Evolutionary conservation across 1,140 invertebrate species (phyloP).

Genomic region (Pseudomyrmex pallidus): DNA sequence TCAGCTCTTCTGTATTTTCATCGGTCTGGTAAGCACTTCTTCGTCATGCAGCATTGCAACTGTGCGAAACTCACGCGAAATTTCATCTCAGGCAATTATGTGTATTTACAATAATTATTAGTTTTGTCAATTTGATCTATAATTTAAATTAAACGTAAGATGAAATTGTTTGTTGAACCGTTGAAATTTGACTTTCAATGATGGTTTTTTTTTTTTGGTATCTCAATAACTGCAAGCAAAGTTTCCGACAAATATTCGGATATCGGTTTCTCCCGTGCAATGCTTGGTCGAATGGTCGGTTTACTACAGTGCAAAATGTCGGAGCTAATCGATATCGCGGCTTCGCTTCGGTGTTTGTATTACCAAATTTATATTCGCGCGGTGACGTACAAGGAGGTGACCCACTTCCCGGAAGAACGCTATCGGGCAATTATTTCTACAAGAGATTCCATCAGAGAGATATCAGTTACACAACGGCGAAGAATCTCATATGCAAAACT

Average conservation of each 20-base stretch:
- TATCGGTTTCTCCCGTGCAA: constrained; percentile 15
- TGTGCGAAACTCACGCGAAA: no score
- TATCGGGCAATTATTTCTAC: constrained; percentile 49
- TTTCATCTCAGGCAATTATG: no score
- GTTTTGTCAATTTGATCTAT: background rate
- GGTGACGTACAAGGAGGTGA: constrained; percentile 45
- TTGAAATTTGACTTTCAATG: background rate
- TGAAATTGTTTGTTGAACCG: background rate
- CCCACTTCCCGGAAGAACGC: constrained; percentile 52
- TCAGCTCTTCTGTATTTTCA: constrained; percentile 99
- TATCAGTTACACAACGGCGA: background rate
- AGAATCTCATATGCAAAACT: background rate
- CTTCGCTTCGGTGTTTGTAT: constrained; percentile 49
- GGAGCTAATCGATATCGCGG: constrained; percentile 55
- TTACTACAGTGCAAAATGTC: constrained; percentile 17
- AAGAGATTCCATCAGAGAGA: background rate
- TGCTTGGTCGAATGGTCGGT: background rate
- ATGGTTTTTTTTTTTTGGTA: constrained; percentile 2
- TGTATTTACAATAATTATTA: no score
- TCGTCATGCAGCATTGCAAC: no score
- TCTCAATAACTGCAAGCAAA: background rate
- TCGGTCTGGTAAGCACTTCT: constrained; percentile 91
- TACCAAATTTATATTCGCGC: constrained; percentile 61
- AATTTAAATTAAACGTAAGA: background rate
- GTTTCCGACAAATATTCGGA: constrained; percentile 24